phyloP scores from a whole-genome alignment of 2,113 vertebrate species.

The Natator depressus region DNA sequence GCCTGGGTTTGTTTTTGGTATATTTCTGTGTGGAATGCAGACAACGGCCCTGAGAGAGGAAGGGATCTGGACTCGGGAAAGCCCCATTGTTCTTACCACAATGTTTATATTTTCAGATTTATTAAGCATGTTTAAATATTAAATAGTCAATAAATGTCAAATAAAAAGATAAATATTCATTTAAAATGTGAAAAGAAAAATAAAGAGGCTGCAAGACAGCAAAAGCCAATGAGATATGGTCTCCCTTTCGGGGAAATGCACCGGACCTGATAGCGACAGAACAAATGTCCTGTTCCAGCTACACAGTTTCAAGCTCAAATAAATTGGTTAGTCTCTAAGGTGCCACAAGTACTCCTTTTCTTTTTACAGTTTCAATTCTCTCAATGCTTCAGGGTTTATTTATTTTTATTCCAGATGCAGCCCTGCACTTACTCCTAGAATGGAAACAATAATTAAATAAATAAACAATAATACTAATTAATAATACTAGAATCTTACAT shows the following conservation, averaged over 20 bases:
- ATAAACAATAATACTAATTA: slow-evolving; percentile 44
- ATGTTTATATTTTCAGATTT: slow-evolving; percentile 31
- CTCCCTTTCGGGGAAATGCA: not conserved
- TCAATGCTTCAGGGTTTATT: slow-evolving; percentile 55
- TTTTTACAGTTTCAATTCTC: slow-evolving; percentile 59
- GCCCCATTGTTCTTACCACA: not conserved
- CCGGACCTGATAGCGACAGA: not conserved
- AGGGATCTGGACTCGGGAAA: not conserved
- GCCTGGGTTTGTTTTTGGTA: not conserved
- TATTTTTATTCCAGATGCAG: slow-evolving; percentile 50
- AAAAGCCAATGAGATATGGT: not conserved
- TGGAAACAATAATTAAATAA: slow-evolving; percentile 59
- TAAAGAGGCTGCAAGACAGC: slow-evolving; percentile 20
- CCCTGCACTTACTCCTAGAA: slow-evolving; percentile 28
- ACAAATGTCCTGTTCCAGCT: slow-evolving; percentile 30
- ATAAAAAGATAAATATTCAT: slow-evolving; percentile 37
- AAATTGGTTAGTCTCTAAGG: too few species aligned
- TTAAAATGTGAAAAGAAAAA: slow-evolving; percentile 37
- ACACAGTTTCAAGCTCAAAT: slow-evolving; percentile 58
- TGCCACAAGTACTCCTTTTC: too few species aligned
- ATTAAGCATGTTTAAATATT: slow-evolving; percentile 15
- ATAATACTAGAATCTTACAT: not conserved
- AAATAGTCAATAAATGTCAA: slow-evolving; percentile 38
- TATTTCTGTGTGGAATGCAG: not conserved
- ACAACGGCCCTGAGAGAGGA: not conserved